Evolutionary conservation across 2,888 invertebrate species (phyloP).

Genomic region (Achlya flavicornis): DNA sequence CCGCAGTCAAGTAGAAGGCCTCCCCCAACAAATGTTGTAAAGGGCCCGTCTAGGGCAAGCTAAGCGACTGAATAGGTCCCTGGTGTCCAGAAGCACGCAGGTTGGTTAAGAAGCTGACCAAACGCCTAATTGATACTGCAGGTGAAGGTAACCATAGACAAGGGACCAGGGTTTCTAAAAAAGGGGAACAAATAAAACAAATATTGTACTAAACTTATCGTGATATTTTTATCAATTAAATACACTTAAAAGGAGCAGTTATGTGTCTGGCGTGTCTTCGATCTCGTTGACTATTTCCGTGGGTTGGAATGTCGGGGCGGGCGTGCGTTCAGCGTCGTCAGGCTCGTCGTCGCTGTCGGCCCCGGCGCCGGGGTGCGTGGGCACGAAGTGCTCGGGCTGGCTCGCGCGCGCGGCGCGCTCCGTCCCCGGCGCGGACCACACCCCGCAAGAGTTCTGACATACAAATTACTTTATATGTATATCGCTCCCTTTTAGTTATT

Average conservation of each 20-base stretch:
- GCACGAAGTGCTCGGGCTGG: slow-evolving; percentile 72
- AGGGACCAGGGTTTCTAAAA: too few relatives aligned
- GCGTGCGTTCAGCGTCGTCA: slow-evolving; percentile 12
- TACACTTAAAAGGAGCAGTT: slow-evolving; percentile 11
- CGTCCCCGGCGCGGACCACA: slow-evolving; percentile 86
- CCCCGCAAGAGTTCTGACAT: slow-evolving; percentile 66
- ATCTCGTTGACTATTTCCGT: slow-evolving; percentile 83
- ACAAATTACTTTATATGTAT: neutral
- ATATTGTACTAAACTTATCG: neutral
- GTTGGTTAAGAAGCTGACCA: too few relatives aligned
- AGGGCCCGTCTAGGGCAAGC: too few relatives aligned
- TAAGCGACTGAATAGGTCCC: too few relatives aligned
- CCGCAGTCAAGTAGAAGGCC: too few relatives aligned
- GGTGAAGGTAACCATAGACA: too few relatives aligned
- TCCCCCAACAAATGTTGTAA: too few relatives aligned
- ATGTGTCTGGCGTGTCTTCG: slow-evolving; percentile 45
- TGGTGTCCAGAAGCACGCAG: too few relatives aligned
- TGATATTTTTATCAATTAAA: neutral
- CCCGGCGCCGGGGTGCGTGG: slow-evolving; percentile 87
- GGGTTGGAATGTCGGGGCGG: slow-evolving; percentile 54
- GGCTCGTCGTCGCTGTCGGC: slow-evolving; percentile 85
- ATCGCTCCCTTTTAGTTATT: too few relatives aligned
- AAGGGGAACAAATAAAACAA: neutral
- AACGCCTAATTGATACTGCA: too few relatives aligned
- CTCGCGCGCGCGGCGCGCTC: slow-evolving; percentile 44